Evolutionary conservation across 2,113 vertebrate species (phyloP), one percentile per base, ranked within the genome.

Genomic region (Chrysochloris asiatica): DNA sequence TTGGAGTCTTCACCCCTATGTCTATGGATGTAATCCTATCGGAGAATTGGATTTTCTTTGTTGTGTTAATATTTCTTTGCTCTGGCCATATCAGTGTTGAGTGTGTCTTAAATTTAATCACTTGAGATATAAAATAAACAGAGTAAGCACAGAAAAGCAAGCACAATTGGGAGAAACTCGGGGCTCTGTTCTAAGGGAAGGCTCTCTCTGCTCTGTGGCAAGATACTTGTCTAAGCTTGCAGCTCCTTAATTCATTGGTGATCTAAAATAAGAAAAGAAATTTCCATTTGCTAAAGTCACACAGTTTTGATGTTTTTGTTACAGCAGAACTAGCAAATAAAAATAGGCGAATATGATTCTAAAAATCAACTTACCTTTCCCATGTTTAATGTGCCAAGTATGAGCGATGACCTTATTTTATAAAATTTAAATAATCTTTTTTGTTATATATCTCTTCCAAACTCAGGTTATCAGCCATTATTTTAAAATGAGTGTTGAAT

Each of bases 331-430:
- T 38, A 38, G 65, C n/a, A 38, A 69, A 38, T 8, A 3, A 26
- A 75, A 43, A 61, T 7, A 13, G 26, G 2, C 3, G 5, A 36
- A 12, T n/a, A n/a, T 0, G n/a, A 38, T 59, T 41, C 43, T 26
- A 45, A 77, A 21, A 26, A 33, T 78, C 52, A 13, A 50, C 17
- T 47, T 7, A n/a, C 4, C n/a, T n/a, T n/a, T n/a, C n/a, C n/a
- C n/a, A 1, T 28, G 77, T 47, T 76, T n/a, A 2, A 0, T 0
- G 33, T 14, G 22, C 36, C 10, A 1, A 0, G 9, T 56, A 10
- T 63, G 41, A 56, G 14, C 7, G 11, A 6, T 52, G 47, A 79
- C n/a, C 22, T 83, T 78, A 71, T 24, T 85, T 45, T 61, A 4
- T 11, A 76, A 33, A 71, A 41, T 41, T 45, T 56, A 65, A 76